Base-by-base conservation (phyloP, 2,888 invertebrate genomes). In the Fragum whitleyi region DNA sequence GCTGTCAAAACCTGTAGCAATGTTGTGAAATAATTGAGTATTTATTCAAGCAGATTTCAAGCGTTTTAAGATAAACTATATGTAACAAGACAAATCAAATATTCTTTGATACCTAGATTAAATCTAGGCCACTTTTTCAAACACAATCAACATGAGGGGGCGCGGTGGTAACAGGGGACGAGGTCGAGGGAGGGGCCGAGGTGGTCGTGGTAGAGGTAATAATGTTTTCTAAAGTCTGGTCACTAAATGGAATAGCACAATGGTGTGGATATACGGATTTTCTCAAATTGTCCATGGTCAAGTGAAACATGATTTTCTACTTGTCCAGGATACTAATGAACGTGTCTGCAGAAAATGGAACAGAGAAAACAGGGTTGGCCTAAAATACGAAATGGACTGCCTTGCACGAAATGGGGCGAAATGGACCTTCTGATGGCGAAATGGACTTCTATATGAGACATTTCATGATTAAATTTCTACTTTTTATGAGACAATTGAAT, bases 181-280 rank as follows among this genome's bases (percentile, higher is more conserved):
- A 29, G 74, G 74, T 5, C 19, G 57, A 28, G 57, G 68, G 9
- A 53, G 67, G 28, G 42, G 71, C 9, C 51, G 74, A 7, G 23
- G 73, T 29, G 74, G 74, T 19, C 47, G 74, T 16, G 74, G 74
- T 3, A 32, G 74, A n/a, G 62, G 62, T 62, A 62, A 62, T n/a
- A n/a, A 11, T 57, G 23, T 21, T 57, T 57, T 5, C 11, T 57
- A 6, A 19, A n/a, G 16, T 42, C 42, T 42, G 16, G 7, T 11
- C 11, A 16, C 11, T 11, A 11, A 42, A 11, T 42, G 16, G 16
- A 16, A 16, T 42, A 11, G 7, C 42, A 42, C 11, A 11, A 42
- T 16, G 16, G 16, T 42, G 42, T 42, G 42, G 16, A 11, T 42
- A 42, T 42, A n/a, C n/a, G n/a, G n/a, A n/a, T n/a, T n/a, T n/a